Base-by-base conservation (phyloP, 2,797 vertebrate species). In the Eulemur mongoz region DNA sequence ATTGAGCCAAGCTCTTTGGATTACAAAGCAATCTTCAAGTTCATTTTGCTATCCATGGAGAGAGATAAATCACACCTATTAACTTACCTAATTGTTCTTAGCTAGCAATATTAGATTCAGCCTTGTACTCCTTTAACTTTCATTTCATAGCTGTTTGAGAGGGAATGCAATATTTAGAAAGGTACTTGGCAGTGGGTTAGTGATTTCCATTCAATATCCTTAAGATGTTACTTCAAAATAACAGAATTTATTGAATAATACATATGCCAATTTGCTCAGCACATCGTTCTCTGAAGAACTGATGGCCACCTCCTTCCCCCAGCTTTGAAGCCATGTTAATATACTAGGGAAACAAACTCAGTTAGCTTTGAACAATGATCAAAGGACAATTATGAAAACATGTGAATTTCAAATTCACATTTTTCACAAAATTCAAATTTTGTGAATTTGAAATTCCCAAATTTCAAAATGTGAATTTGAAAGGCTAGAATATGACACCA, bases 71-170 rank as follows among this genome's bases (percentile, higher is more conserved):
- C 50, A 90, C 40, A 89, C 22, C 22, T 91, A 38, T 94, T 96
- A 96, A 67, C 73, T 91, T 91, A 89, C 48, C 54, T 90, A 97
- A 86, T 96, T 93, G 63, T 91, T 69, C 63, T 92, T 96, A 52
- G 73, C 67, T 54, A 81, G 59, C 35, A 54, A 40, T 96, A 30
- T 75, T 63, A 87, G 43, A 32, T 54, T 88, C 35, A 85, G 23
- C 22, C 15, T 65, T 57, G 14, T n/a, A 43, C 7, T 81, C 40
- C 45, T 88, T 89, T 82, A 87, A 48, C 72, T 95, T 89, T 90
- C 65, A 89, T 93, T 90, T 93, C 32, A 32, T 63, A 84, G 40
- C 23, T 10, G 7, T 50, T 93, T 95, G 72, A 92, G 43, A 81
- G 45, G 54, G 79, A 76, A 80, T 32, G 15, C 25, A 43, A 7